phyloP scores from a whole-genome alignment of 1,140 invertebrate genomes.

The Idris sp. region DNA sequence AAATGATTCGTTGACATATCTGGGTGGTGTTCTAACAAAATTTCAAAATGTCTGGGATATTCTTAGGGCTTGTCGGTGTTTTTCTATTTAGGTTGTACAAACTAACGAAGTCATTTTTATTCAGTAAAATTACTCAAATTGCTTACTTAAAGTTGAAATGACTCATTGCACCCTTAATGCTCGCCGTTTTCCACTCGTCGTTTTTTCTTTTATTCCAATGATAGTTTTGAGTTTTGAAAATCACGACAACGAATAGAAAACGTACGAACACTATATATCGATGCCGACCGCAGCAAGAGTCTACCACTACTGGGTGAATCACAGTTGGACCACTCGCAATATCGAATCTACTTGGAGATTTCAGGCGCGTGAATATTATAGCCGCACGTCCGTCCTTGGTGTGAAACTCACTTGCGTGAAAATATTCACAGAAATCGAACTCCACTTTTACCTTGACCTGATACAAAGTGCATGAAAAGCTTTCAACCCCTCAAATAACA shows the following conservation, averaged over 20 bases:
- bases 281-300: conserved; percentile 69
- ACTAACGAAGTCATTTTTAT: too few species aligned
- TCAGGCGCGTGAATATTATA: conserved; percentile 22
- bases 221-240: conserved; percentile 6
- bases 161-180: conserved; percentile 27
- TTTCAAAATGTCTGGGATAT: too few species aligned
- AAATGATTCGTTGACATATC: too few species aligned
- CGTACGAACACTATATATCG: conserved; percentile 62
- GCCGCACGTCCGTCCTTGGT: conserved; percentile 1
- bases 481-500: conserved; percentile 18
- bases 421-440: conserved; percentile 28
- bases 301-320: conserved; percentile 66
- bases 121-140: too few species aligned
- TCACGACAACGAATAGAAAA: conserved; percentile 46
- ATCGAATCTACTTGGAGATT: conserved; percentile 37
- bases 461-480: conserved; percentile 14
- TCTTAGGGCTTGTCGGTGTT: too few species aligned
- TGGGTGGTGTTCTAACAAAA: too few species aligned
- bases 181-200: conserved; percentile 55
- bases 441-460: conserved; percentile 27
- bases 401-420: conserved; percentile 12
- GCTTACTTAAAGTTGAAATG: conserved; percentile 63
- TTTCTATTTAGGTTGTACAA: too few species aligned
- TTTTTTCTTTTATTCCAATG: background rate
- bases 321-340: conserved; percentile 38